Evolutionary conservation across 2,113 vertebrate genomes (phyloP).

Genomic region (Hemiprocne comata): DNA sequence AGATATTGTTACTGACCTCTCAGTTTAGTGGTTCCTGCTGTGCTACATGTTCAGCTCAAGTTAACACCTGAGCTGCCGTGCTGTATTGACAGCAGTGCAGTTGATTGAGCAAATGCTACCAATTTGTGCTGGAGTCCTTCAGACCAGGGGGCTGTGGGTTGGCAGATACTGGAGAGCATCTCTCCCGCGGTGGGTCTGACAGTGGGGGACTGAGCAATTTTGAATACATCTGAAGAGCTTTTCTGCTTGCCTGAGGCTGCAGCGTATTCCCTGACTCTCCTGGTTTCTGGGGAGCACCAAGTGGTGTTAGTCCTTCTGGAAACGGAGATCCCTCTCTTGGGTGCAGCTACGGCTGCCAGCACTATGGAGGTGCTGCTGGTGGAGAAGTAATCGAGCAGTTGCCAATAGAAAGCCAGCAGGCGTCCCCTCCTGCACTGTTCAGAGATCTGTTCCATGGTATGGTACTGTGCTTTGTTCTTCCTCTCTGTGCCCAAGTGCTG

Average conservation of each 20-base stretch:
- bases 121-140: background rate
- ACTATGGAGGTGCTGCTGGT: background rate
- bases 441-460: background rate
- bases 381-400: background rate
- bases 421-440: background rate
- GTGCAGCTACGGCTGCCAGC: background rate
- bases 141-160: background rate
- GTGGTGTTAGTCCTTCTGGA: background rate
- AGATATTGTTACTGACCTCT: background rate
- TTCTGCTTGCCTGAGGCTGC: background rate
- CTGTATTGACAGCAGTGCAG: background rate
- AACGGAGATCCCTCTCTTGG: background rate
- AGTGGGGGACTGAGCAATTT: background rate
- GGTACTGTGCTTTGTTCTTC: background rate
- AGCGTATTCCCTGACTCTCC: background rate
- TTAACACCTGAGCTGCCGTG: background rate
- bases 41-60: background rate
- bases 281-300: background rate
- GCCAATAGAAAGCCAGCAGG: background rate
- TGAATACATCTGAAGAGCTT: background rate
- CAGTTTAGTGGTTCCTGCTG: slow-evolving; percentile 7
- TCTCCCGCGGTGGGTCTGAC: background rate
- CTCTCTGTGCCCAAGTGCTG: accelerated
- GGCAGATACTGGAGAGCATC: background rate
- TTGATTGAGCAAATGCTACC: background rate